Base-by-base conservation (phyloP, 1,140 invertebrate species). In the Homarus americanus region DNA sequence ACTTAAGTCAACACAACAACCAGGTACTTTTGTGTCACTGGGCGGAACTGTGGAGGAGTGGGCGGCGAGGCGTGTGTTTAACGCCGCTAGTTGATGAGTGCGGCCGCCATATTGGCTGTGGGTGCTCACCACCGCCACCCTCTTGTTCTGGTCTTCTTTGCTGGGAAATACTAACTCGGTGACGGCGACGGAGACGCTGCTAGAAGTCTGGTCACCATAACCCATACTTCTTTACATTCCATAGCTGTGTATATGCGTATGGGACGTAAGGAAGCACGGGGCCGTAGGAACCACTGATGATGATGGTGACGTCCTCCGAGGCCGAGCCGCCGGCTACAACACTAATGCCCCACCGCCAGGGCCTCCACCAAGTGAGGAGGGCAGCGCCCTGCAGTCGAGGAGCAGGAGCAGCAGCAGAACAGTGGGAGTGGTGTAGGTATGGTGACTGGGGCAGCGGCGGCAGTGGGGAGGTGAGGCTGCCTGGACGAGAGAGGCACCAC, bases 151-250 rank as follows among this genome's bases (percentile, higher is more conserved):
- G 12, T 63, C 32, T 10, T n/a, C 32, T 9, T 41, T 15, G 38
- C 79, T 58, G 79, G 36, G 79, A 38, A 32, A 38, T 44, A 80
- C 79, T 38, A 44, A 17, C n/a, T n/a, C 5, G n/a, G 7, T 24
- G n/a, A 38, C 12, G 83, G 69, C 24, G 66, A 32, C 24, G 69
- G 32, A 75, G 84, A 53, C 3, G n/a, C n/a, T n/a, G n/a, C n/a
- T n/a, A n/a, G n/a, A n/a, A n/a, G 20, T 15, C 73, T 38, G 58
- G 80, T 36, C 69, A 80, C 82, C 88, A 90, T 82, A 78, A 75
- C 88, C 88, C 88, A 90, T 90, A 90, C 88, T 90, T 90, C 88
- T 90, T 90, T 90, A 90, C 88, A 90, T 90, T 90, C 88, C 88
- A 90, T 90, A 90, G 80, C 80, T 78, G 49, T 76, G 53, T 36